phyloP scores from a whole-genome alignment of 23 tunicate species.

The Phallusia fumigata region DNA sequence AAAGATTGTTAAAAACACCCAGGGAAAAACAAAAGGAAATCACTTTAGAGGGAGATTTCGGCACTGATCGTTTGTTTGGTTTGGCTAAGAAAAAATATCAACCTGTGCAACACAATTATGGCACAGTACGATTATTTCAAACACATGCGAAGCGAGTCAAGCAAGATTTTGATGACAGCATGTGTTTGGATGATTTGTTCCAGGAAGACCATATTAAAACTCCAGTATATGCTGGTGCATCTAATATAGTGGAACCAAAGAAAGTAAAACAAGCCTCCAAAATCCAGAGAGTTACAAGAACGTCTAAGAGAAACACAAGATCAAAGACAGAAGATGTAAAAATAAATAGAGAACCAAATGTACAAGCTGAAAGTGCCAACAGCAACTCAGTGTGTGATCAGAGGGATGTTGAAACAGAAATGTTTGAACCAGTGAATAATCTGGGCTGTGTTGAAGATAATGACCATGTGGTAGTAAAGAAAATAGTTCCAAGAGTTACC shows the following conservation, averaged over 20 bases:
- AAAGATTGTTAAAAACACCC: conserved; percentile 57
- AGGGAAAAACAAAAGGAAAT: conserved; percentile 30
- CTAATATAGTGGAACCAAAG: neutral
- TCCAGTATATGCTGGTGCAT: neutral
- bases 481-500: neutral
- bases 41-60: conserved; percentile 50
- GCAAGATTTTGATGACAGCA: neutral
- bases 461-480: conserved; percentile 20
- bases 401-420: conserved; percentile 4
- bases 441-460: no score
- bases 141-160: neutral
- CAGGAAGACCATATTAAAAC: neutral
- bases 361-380: neutral
- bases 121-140: conserved; percentile 26
- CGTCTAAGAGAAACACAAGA: neutral
- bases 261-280: neutral
- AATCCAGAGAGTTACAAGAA: neutral
- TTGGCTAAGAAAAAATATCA: conserved; percentile 3
- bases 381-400: neutral
- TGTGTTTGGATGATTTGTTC: neutral
- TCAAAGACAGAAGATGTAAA: neutral
- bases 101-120: conserved; percentile 19
- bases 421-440: no score
- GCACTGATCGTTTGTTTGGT: conserved; percentile 11
- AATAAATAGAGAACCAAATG: no score